phyloP scores from a whole-genome alignment of 2,113 vertebrate genomes.

The Harpagus bidentatus region DNA sequence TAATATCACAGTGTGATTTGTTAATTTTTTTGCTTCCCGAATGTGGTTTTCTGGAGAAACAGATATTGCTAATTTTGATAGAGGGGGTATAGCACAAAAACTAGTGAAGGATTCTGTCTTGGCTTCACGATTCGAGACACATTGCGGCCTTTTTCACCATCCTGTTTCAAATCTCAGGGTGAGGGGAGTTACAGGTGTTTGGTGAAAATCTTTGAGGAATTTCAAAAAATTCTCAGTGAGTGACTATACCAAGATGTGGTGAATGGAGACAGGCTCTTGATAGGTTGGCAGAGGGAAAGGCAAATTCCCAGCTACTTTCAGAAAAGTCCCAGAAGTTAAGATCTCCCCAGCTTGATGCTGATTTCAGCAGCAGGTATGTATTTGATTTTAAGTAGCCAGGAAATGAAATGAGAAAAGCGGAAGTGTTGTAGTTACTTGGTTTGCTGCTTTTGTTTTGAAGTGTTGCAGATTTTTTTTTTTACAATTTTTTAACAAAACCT shows the following conservation, averaged over 20 bases:
- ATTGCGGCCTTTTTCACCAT: not conserved
- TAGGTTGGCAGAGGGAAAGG: not conserved
- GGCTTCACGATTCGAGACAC: not conserved
- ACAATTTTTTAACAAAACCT: not conserved
- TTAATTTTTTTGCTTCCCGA: not conserved
- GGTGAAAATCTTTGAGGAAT: not conserved
- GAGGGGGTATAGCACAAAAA: not conserved
- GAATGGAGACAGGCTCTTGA: not conserved
- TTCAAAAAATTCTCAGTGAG: not conserved
- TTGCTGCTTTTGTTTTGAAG: not conserved
- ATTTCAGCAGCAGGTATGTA: not conserved
- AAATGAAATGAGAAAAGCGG: not conserved
- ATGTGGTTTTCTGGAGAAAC: not conserved
- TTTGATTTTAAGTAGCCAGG: not conserved
- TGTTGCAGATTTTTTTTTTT: not conserved
- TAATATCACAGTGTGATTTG: not conserved
- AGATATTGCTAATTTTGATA: not conserved
- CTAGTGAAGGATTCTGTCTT: not conserved
- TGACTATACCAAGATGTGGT: not conserved
- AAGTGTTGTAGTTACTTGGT: not conserved
- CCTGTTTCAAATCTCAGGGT: not conserved
- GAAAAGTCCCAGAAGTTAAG: not conserved
- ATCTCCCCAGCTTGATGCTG: not conserved
- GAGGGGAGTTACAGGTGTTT: not conserved
- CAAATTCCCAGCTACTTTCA: not conserved